A percentile compares a stretch with the other conserved stretches of the same genome.
phyloP scores from a whole-genome alignment of 2,888 invertebrate species.

The Galerucella pusilla region DNA sequence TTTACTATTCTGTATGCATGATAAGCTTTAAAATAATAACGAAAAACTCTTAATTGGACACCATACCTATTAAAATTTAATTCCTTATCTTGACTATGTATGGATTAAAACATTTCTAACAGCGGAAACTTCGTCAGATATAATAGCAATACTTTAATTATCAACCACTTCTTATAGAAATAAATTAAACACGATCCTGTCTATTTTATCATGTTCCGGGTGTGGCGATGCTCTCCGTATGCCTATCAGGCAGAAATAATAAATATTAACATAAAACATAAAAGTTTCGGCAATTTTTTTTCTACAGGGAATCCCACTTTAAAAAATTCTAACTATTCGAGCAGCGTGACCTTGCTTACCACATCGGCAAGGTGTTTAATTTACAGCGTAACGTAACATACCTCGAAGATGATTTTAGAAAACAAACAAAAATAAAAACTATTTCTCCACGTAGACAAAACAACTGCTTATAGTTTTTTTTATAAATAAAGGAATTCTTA shows the following conservation, averaged over 20 bases:
- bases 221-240: slow-evolving; percentile 32
- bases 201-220: slow-evolving; percentile 22
- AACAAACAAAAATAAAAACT: slow-evolving; percentile 3
- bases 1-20: too few relatives aligned
- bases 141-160: too few relatives aligned
- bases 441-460: neutral
- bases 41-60: too few relatives aligned
- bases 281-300: slow-evolving; percentile 36
- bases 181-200: slow-evolving; percentile 9
- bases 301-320: slow-evolving; percentile 33
- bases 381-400: slow-evolving; percentile 1
- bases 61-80: too few relatives aligned
- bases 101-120: too few relatives aligned
- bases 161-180: neutral
- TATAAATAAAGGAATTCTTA: too few relatives aligned
- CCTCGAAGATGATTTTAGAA: neutral
- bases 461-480: neutral
- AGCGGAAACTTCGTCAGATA: too few relatives aligned
- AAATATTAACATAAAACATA: slow-evolving; percentile 39
- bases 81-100: too few relatives aligned
- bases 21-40: too few relatives aligned
- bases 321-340: slow-evolving; percentile 40
- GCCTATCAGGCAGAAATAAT: slow-evolving; percentile 36
- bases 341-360: slow-evolving; percentile 31
- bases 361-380: slow-evolving; percentile 1